Percentiles rank a stretch among this genome's conserved stretches.
phyloP scores from a whole-genome alignment of 2,888 invertebrate genomes.

The Vanessa cardui region DNA sequence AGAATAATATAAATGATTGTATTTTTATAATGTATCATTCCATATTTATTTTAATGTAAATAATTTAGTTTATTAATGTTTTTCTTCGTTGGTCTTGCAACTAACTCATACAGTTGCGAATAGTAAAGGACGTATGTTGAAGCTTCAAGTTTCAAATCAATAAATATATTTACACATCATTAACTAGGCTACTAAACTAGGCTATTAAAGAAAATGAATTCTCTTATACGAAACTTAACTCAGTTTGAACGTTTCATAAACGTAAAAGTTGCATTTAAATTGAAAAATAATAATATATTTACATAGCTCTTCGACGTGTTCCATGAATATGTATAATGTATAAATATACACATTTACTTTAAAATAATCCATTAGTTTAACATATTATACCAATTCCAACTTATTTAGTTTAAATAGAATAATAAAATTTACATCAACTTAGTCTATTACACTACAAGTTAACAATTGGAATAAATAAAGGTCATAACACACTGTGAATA shows the following conservation, averaged over 20 bases:
- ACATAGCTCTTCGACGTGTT: background rate
- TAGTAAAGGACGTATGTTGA: too few species aligned
- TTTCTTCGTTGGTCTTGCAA: too few species aligned
- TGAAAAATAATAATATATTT: background rate
- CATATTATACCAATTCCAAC: background rate
- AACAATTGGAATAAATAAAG: background rate
- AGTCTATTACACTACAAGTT: background rate
- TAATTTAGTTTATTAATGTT: too few species aligned
- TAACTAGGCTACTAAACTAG: too few species aligned
- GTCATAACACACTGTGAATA: background rate
- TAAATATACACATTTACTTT: background rate
- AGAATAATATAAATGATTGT: too few species aligned
- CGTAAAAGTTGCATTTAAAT: background rate
- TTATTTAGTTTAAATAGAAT: background rate
- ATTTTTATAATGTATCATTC: too few species aligned
- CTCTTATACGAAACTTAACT: background rate
- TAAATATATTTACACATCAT: too few species aligned
- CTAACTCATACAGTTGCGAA: too few species aligned
- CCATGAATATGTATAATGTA: background rate
- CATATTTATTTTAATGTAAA: too few species aligned
- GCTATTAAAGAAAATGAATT: background rate
- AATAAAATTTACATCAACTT: constrained; percentile 9
- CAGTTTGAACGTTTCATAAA: background rate
- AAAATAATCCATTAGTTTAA: constrained; percentile 5
- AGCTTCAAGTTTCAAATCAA: too few species aligned